These are phyloP conservation scores for Drosophila nigricruria DNA, from an alignment of 2,888 invertebrate genomes.

Conservation along the genomic window DNA sequence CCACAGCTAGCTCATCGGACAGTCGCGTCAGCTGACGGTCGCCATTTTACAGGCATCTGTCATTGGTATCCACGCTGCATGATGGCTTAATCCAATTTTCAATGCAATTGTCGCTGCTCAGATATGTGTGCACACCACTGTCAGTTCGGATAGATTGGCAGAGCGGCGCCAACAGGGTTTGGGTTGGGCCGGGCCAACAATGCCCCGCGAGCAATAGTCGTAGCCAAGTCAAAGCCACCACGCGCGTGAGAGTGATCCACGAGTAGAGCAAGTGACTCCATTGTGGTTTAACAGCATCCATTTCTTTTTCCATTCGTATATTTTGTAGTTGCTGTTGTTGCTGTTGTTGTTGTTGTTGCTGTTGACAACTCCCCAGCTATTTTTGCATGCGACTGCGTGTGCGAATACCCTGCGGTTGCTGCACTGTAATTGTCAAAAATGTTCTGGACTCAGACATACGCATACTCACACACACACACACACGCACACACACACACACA, in stretches of 20 bases:
- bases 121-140: slow-evolving; percentile 47
- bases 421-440: slow-evolving; percentile 43
- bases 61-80: slow-evolving; percentile 54
- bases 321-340: slow-evolving; percentile 1
- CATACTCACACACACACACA: background rate
- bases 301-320: slow-evolving; percentile 18
- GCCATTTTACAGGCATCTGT: slow-evolving; percentile 52
- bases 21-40: slow-evolving; percentile 13
- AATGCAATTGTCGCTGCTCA: slow-evolving; percentile 74
- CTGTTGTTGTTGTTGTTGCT: slow-evolving; percentile 1
- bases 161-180: background rate
- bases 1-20: slow-evolving; percentile 22
- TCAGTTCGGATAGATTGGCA: slow-evolving; percentile 13
- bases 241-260: slow-evolving; percentile 37
- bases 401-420: slow-evolving; percentile 48
- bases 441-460: slow-evolving; percentile 20
- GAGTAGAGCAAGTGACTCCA: slow-evolving; percentile 50
- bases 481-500: background rate
- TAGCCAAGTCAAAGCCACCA: slow-evolving; percentile 39
- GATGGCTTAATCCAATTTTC: slow-evolving; percentile 76
- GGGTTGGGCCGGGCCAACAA: slow-evolving; percentile 1
- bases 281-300: slow-evolving; percentile 63
- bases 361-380: slow-evolving; percentile 53
- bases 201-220: slow-evolving; percentile 38
- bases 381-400: slow-evolving; percentile 34